A percentile compares a stretch with the other conserved stretches of the same genome.
These are phyloP conservation scores for Gambusia affinis DNA, from an alignment of 2,113 vertebrate genomes.

Conservation along the genomic window DNA sequence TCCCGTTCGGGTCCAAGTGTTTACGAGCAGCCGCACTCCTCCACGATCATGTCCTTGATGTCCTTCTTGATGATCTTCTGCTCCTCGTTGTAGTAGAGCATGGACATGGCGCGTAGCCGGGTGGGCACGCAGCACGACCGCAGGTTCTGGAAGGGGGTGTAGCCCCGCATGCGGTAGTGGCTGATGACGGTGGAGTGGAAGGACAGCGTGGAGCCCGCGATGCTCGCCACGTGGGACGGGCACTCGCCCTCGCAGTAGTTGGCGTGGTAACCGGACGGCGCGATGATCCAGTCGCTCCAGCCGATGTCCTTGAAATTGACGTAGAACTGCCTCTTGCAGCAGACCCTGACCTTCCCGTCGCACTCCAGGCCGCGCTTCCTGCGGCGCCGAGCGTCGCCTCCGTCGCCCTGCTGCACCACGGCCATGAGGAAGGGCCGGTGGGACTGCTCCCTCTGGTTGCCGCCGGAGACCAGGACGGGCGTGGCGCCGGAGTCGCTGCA, in stretches of 20 bases:
- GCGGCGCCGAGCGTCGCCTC: constrained; percentile 82
- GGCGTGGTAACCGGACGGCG: constrained; percentile 93
- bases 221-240: constrained; percentile 92
- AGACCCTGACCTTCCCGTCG: constrained; percentile 93
- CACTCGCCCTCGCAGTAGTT: constrained; percentile 99
- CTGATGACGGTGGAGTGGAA: constrained; percentile 98
- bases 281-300: constrained; percentile 99
- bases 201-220: constrained; percentile 90
- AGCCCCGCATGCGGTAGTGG: constrained; percentile 95
- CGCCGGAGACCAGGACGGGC: constrained; percentile 77
- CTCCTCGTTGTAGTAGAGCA: constrained; percentile 97
- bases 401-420: constrained; percentile 86
- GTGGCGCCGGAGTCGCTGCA: constrained; percentile 88
- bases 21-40: constrained; percentile 98
- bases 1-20: not conserved
- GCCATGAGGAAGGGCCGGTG: constrained; percentile 96
- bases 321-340: constrained; percentile 97
- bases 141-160: constrained; percentile 94
- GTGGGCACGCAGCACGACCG: constrained; percentile 96
- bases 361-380: constrained; percentile 94
- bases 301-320: constrained; percentile 98
- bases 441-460: constrained; percentile 89
- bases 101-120: constrained; percentile 97
- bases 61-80: constrained; percentile 99
- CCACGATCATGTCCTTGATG: constrained; percentile 99